Evolutionary conservation across 2,888 invertebrate genomes (phyloP).

Genomic region (Pocota personata): DNA sequence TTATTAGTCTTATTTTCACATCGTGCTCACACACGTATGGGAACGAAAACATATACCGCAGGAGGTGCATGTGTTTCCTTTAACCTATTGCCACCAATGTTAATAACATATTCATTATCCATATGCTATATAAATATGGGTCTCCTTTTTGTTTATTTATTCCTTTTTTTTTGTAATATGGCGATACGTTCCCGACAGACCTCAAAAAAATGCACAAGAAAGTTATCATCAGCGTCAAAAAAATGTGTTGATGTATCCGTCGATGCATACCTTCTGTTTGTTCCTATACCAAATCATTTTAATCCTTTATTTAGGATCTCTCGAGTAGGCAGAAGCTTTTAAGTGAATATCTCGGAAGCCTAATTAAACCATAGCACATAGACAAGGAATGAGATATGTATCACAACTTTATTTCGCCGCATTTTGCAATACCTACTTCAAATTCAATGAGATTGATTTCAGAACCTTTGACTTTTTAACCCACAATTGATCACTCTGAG

Average conservation of each 20-base stretch:
- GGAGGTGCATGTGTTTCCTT: conserved; percentile 53
- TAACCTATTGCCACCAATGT: conserved; percentile 62
- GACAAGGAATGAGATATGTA: too few species aligned
- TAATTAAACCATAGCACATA: too few species aligned
- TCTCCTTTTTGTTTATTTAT: background rate
- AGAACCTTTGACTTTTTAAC: too few species aligned
- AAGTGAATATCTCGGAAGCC: too few species aligned
- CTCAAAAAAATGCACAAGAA: background rate
- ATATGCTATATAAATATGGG: background rate
- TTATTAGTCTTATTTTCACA: conserved; percentile 71
- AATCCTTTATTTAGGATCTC: background rate
- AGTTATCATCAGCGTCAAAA: background rate
- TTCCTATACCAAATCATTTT: background rate
- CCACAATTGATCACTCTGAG: too few species aligned
- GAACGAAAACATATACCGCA: conserved; percentile 53
- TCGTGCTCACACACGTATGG: conserved; percentile 66
- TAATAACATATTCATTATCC: conserved; percentile 5
- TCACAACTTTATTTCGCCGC: too few species aligned
- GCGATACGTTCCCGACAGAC: background rate
- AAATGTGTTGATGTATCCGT: background rate
- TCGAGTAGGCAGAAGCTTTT: too few species aligned
- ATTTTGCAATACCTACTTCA: too few species aligned
- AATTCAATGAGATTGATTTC: too few species aligned
- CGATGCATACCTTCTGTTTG: background rate
- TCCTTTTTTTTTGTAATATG: background rate